Evolutionary conservation across 30 jellyfish, hydroid and myxozoan species (phyloP), one percentile per base, ranked within the genome.

Genomic region (Rhopilema esculentum): DNA sequence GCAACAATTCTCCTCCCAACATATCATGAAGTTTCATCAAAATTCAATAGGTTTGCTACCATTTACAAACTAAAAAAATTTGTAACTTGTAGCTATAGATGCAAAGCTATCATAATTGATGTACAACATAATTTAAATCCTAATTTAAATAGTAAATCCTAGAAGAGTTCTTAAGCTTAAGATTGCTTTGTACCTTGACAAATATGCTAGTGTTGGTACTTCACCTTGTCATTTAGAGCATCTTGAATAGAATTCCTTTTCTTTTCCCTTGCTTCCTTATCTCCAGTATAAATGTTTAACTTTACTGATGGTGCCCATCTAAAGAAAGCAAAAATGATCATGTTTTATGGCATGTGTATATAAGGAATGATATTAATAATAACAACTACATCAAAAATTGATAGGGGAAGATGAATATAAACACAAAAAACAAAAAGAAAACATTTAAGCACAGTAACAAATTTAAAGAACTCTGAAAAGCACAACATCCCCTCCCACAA

Each of bases 221-320:
- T 49, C 27, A 88, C 91, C 57, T 66, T 68, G 12, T 69, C 25
- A 32, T 69, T 79, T 33, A 69, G 9, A 6, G 23, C 27, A 1
- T 49, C 62, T 21, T 31, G 81, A 30, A 93, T 57, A 1, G 80
- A 48, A 8, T 83, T 90, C 72, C 97, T 69, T 25, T 53, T 72
- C 64, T 25, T 61, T 50, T 53, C 96, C 16, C 97, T 67, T 19
- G 30, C n/a, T 16, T 94, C 98, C 90, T 93, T 87, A 73, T 88
- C 82, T 12, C 98, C 98, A 77, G 82, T 70, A 77, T 93, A 88
- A 16, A 68, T 53, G 1, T 81, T 24, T 68, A 93, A 88, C 23
- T 85, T 65, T 15, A 88, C 23, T 52, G 88, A 51, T 21, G 98
- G 97, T 20, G 95, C 85, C 81, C 84, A 93, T 78, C 98, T 93